Conservation (phyloP, 2,113 vertebrate species). For the Naja naja region DNA sequence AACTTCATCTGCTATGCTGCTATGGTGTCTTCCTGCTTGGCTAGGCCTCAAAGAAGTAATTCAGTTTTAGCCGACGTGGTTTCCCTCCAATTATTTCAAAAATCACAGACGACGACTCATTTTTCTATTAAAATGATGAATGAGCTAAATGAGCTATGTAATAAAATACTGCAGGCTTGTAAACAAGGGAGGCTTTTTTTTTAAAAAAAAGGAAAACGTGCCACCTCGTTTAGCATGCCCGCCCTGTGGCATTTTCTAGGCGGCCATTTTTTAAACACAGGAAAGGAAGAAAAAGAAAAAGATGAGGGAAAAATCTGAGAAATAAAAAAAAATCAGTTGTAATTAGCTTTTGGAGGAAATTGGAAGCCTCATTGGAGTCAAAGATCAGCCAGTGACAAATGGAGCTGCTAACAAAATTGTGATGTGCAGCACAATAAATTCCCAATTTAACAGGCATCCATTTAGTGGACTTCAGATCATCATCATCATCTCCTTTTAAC, state of each 20-base stretch:
- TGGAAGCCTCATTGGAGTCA: slow-evolving; percentile 3
- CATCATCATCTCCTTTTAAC: too few species aligned
- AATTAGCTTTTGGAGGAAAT: slow-evolving; percentile 43
- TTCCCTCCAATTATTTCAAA: slow-evolving; percentile 74
- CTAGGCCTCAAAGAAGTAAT: slow-evolving; percentile 54
- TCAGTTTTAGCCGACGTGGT: slow-evolving; percentile 71
- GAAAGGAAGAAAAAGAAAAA: slow-evolving; percentile 19
- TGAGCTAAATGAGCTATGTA: slow-evolving; percentile 93
- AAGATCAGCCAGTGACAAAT: slow-evolving; percentile 34
- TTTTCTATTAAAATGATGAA: slow-evolving; percentile 93
- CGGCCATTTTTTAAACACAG: slow-evolving; percentile 67
- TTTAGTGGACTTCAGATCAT: not conserved
- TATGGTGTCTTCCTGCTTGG: slow-evolving; percentile 13
- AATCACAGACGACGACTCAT: slow-evolving; percentile 80
- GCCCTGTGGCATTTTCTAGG: slow-evolving; percentile 62
- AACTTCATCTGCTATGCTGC: slow-evolving; percentile 37
- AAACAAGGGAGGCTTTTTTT: slow-evolving; percentile 79
- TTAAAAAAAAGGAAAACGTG: slow-evolving; percentile 65
- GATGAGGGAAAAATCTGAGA: not conserved
- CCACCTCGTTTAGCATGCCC: slow-evolving; percentile 75
- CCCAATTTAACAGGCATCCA: not conserved
- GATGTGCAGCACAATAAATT: rapidly evolving
- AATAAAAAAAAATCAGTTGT: slow-evolving; percentile 49
- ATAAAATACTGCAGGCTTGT: slow-evolving; percentile 88
- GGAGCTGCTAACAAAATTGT: not conserved